Conservation (phyloP, 2,113 vertebrate genomes). For the Apteryx mantelli region DNA sequence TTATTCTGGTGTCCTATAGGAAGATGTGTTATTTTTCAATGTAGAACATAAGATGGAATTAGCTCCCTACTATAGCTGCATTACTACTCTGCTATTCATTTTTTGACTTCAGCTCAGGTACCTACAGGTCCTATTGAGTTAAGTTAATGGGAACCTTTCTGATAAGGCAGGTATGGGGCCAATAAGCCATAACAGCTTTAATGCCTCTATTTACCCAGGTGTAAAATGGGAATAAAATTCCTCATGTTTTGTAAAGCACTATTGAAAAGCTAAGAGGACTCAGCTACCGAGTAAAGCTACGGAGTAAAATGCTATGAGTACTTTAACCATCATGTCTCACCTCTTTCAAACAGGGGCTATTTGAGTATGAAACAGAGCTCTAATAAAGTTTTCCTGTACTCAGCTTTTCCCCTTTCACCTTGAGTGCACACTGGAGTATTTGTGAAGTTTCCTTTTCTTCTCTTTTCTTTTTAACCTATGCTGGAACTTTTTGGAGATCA, state of each 20-base stretch:
- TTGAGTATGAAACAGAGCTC: not conserved
- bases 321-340: not conserved
- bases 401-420: not conserved
- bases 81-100: conserved; percentile 25
- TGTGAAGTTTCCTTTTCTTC: not conserved
- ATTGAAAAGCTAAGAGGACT: not conserved
- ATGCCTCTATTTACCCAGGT: conserved; percentile 53
- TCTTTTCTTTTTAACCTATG: not conserved
- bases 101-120: conserved; percentile 30
- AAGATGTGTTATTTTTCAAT: conserved; percentile 34
- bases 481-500: not conserved
- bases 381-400: not conserved
- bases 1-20: conserved; percentile 43
- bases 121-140: conserved; percentile 23
- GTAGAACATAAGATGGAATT: conserved; percentile 18
- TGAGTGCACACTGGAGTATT: not conserved
- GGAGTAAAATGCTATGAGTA: conserved; percentile 2
- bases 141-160: conserved; percentile 53
- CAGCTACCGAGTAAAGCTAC: not conserved
- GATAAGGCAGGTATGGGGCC: conserved; percentile 39
- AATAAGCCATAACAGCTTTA: conserved; percentile 49
- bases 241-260: conserved; percentile 8
- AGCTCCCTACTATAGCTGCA: not conserved
- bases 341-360: accelerated
- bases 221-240: conserved; percentile 55